Evolutionary conservation across 2,888 invertebrate genomes (phyloP), one percentile per base, ranked within the genome.

Genomic region (Troglohyphantes excavatus): DNA sequence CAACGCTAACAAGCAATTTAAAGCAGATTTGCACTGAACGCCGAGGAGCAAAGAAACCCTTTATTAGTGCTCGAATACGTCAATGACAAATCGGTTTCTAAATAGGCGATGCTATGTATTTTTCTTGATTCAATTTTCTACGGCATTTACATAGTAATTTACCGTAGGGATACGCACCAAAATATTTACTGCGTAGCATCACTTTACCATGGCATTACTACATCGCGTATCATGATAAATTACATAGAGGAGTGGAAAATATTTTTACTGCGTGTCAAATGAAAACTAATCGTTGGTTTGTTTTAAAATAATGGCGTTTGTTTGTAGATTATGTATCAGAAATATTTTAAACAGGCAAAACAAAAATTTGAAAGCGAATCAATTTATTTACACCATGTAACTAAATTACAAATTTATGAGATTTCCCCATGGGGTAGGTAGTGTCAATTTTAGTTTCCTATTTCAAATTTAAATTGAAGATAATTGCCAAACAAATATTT

Each of bases 201-300:
- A 83, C 46, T 83, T 83, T 83, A 83, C 72, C 73, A 83, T 83
- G 73, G n/a, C n/a, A n/a, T n/a, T n/a, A n/a, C n/a, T n/a, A 73
- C 83, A 83, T 83, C 70, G 65, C 7, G 43, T 13, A 39, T 3
- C 19, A 11, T 73, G 83, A 83, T 83, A 46, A 73, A 83, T 83
- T 23, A 46, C n/a, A 11, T 13, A 33, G 43, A 23, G 46, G 27
- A 67, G 53, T n/a, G n/a, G 43, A 73, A 39, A 65, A 33, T 19
- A 33, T 33, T 78, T 39, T 61, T 78, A 63, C 63, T 33, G 75
- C 29, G 72, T 27, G 63, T 29, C 27, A 61, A 81, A 83, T 83
- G 73, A 83, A 83, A 73, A 83, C 73, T 83, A 83, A 83, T 83
- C 63, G 83, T 63, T 23, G 17, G 26, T 65, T 73, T 21, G 53